Base-by-base conservation (phyloP, 2,113 vertebrate species). In the Monopterus albus region DNA sequence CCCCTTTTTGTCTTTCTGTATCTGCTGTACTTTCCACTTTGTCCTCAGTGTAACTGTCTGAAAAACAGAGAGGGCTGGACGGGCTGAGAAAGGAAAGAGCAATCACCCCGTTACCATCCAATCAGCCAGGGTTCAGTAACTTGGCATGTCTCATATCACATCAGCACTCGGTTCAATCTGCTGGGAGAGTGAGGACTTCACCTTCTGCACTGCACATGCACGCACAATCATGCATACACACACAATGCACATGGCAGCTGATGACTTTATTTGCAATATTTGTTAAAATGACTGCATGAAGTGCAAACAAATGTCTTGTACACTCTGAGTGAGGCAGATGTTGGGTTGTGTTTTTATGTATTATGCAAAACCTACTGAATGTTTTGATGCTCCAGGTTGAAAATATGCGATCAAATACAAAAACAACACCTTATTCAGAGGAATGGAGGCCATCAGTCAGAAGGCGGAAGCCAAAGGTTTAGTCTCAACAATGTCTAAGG, bases 91-190 rank as follows among this genome's bases (percentile, higher is more conserved):
- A 67, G 65, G 75, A 82, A 61, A 79, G 85, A 65, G 63, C 75
- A 81, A 87, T 89, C 79, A 58, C 49, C 53, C 38, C 50, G 75
- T 85, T 88, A 81, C 78, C 73, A 68, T 83, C 75, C 82, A 83
- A 80, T 88, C 84, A 85, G 67, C 67, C 70, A n/a, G 63, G 72
- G 79, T 87, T 81, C 82, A 87, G 55, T 78, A 83, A 83, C 72
- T 72, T 66, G 69, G 43, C 74, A 66, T 79, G 84, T 87, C 72
- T 88, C 82, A 80, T 78, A 88, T 88, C 75, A 62, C 82, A 83
- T 72, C 72, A 56, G 42, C 28, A 40, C 73, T 69, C 23, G 1
- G 72, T 87, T 83, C 88, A 83, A 83, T 85, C 84, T 78, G 56
- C 75, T 10, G 66, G 21, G 57, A 72, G 76, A 78, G 66, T 58